Conservation (phyloP, 2,113 vertebrate genomes). For the Catagonus wagneri region DNA sequence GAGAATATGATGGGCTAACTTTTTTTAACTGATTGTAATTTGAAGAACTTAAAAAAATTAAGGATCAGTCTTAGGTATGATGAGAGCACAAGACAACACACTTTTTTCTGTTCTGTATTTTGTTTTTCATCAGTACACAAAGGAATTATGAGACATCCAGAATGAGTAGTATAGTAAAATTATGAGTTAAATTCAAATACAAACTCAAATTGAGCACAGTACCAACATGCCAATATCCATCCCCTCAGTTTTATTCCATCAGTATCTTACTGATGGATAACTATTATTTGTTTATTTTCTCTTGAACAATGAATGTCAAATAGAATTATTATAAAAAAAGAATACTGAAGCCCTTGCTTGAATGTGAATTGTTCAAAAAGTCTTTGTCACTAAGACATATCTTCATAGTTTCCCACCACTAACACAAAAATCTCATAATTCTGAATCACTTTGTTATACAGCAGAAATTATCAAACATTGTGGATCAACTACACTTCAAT, state of each 20-base stretch:
- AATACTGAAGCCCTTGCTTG: neutral
- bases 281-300: neutral
- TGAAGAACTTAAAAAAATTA: neutral
- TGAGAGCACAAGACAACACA: neutral
- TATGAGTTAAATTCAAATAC: neutral
- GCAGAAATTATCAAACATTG: no score
- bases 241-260: neutral
- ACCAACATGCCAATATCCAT: neutral
- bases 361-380: neutral
- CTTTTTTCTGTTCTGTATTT: neutral
- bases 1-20: neutral
- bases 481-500: no score
- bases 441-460: no score
- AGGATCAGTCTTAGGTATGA: neutral
- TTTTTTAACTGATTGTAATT: neutral
- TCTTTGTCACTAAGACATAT: neutral
- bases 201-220: neutral
- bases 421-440: neutral
- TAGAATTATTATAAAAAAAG: neutral
- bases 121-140: neutral
- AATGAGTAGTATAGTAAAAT: neutral
- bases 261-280: neutral
- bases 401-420: neutral
- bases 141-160: neutral
- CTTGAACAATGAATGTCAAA: neutral